Base-by-base conservation (phyloP, 2,888 invertebrate species). In the Drosophila kambysellisi region DNA sequence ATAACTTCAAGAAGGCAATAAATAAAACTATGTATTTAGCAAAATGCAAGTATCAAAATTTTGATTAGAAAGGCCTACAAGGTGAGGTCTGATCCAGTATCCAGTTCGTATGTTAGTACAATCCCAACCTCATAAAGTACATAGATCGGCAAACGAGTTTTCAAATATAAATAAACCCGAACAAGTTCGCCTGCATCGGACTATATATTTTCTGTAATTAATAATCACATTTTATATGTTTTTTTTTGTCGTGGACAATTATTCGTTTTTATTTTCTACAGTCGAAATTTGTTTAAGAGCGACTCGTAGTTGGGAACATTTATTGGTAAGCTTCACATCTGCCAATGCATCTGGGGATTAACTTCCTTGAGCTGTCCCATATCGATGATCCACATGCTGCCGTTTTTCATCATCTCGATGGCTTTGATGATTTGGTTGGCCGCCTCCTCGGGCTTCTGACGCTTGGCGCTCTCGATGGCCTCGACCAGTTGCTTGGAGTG, bases 371-470 rank as follows among this genome's bases (percentile, higher is more conserved):
- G 74, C 51, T 89, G 86, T 0, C 91, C 92, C 78, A 85, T 76
- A 56, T 87, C 89, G 29, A 91, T 82, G 33, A 93, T 88, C 83
- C 92, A 93, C 75, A 93, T 78, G 63, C 90, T 91, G 56, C 92
- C 93, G 72, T 93, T 93, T 73, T 93, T 92, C 83, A 89, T 88
- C 71, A 84, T 78, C 60, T 93, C 92, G 60, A 93, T 88, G 25
- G 82, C 91, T 54, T 89, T 89, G 39, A 92, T 73, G 56, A 92
- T 74, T 58, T 86, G 88, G 41, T 50, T 54, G 35, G 93, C 93
- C 8, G 91, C 92, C 66, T 92, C 91, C 50, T 91, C 91, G n/a
- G 93, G 91, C 53, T 83, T 89, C 74, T 93, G 93, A 35, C 83
- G 88, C 69, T 91, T 90, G 48, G 89, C 85, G 39, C 87, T 84